These are phyloP conservation scores for Boleophthalmus pectinirostris DNA, from an alignment of 2,113 vertebrate species.

Conservation along the genomic window DNA sequence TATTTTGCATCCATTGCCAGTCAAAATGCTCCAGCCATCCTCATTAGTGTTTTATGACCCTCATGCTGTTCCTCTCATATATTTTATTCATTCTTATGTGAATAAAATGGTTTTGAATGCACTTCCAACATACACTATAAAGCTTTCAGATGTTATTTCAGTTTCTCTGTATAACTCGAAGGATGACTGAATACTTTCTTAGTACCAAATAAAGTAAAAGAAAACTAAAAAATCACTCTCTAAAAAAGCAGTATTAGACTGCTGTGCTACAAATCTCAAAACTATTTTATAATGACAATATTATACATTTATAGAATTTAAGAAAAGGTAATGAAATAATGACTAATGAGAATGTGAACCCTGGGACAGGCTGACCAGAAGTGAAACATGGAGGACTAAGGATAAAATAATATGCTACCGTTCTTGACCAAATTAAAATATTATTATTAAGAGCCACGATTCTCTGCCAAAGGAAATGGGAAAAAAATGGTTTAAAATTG, in stretches of 20 bases:
- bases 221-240: no score
- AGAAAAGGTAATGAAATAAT: not conserved
- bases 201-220: no score
- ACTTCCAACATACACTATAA: not conserved
- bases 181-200: no score
- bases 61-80: constrained; percentile 29
- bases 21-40: constrained; percentile 27
- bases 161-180: not conserved
- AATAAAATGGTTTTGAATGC: constrained; percentile 5
- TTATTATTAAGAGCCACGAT: not conserved
- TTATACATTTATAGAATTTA: no score
- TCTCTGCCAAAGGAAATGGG: not conserved
- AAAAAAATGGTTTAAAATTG: not conserved
- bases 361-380: not conserved
- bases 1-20: constrained; percentile 17
- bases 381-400: not conserved
- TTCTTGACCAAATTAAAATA: not conserved
- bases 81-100: constrained; percentile 19
- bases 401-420: not conserved
- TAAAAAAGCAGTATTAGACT: no score
- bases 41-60: constrained; percentile 38
- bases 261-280: no score
- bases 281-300: no score
- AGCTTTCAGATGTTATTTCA: not conserved
- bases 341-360: not conserved